phyloP scores from a whole-genome alignment of 2,797 vertebrate species.

The Neosilurus mollespiculum region DNA sequence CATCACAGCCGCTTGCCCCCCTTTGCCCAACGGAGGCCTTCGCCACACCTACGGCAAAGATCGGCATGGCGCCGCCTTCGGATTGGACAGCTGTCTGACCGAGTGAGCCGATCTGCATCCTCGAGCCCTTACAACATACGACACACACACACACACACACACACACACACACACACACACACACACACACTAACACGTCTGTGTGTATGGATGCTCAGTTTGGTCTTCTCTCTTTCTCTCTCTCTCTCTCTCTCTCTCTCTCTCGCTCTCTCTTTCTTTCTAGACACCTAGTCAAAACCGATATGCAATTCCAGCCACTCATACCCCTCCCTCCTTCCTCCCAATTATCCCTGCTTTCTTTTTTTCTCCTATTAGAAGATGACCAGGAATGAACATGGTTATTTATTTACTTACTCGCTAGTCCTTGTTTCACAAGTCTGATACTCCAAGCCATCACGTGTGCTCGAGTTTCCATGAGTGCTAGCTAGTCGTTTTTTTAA shows the following conservation, averaged over 20 bases:
- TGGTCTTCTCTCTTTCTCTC: constrained; percentile 42
- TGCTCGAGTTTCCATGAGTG: constrained; percentile 38
- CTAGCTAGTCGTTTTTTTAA: constrained; percentile 28
- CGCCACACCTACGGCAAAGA: constrained; percentile 81
- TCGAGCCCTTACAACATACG: not conserved
- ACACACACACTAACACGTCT: constrained; percentile 13
- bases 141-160: constrained; percentile 6
- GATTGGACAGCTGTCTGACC: constrained; percentile 94
- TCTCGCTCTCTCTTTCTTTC: not conserved
- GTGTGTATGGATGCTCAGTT: constrained; percentile 32
- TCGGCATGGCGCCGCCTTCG: constrained; percentile 76
- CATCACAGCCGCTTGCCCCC: constrained; percentile 83
- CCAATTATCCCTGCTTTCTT: constrained; percentile 8
- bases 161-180: constrained; percentile 29
- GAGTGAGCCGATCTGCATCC: constrained; percentile 68
- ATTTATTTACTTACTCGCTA: constrained; percentile 42
- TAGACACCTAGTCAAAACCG: constrained; percentile 52
- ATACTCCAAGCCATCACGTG: constrained; percentile 52
- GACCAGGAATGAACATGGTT: constrained; percentile 35
- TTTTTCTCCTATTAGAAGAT: constrained; percentile 27
- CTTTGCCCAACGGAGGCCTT: constrained; percentile 84
- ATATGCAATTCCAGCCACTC: constrained; percentile 56
- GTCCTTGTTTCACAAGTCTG: constrained; percentile 26
- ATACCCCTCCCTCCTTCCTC: constrained; percentile 40
- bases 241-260: not conserved